Conservation (phyloP, 2,888 invertebrate species). For the Drosophila robusta region DNA sequence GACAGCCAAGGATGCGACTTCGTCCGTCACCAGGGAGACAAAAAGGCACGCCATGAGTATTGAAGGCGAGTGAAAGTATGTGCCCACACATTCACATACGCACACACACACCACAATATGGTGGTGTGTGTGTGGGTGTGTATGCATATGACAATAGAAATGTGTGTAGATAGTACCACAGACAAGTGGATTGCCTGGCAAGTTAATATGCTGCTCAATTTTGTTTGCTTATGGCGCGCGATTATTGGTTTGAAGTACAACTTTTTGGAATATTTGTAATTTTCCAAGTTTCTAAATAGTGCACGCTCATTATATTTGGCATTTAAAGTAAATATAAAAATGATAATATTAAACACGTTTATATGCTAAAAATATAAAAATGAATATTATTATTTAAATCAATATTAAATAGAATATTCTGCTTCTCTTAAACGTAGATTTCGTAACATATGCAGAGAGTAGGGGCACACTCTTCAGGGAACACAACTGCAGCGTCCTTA, state of each 20-base stretch:
- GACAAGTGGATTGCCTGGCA: conserved; percentile 28
- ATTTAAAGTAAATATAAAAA: no score
- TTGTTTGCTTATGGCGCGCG: conserved; percentile 17
- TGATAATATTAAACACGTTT: no score
- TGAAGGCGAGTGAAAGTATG: conserved; percentile 29
- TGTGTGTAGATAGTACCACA: conserved; percentile 28
- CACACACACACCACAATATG: conserved; percentile 3
- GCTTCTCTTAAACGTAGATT: no score
- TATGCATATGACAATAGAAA: conserved; percentile 35
- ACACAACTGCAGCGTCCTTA: conserved; percentile 25
- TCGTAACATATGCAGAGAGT: no score
- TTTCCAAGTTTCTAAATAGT: not conserved
- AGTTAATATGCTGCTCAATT: conserved; percentile 29
- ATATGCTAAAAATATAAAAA: no score
- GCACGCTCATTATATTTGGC: no score
- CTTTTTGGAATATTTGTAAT: not conserved
- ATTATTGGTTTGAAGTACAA: conserved; percentile 2
- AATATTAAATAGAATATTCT: no score
- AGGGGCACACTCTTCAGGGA: not conserved
- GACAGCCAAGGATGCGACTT: conserved; percentile 46
- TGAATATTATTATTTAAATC: no score
- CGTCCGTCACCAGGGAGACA: conserved; percentile 37
- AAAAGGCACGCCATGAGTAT: conserved; percentile 53
- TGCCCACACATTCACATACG: conserved; percentile 3
- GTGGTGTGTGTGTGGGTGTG: conserved; percentile 10